Percentiles rank a stretch among this genome's conserved stretches.
Evolutionary conservation across 2,113 vertebrate genomes (phyloP).

Genomic region (Lepus timidus): DNA sequence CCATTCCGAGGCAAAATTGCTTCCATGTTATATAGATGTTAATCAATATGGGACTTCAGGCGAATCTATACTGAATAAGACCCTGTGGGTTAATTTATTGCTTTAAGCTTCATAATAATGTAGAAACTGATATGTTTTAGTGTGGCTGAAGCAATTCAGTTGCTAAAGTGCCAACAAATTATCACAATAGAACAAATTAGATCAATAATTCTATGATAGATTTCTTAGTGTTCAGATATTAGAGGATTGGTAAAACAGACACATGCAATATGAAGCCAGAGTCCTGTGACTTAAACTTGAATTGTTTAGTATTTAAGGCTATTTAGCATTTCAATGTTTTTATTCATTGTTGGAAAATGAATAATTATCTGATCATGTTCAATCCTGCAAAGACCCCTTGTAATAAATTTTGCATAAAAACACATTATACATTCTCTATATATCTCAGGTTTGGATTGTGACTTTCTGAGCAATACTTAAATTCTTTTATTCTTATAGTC

Average conservation of each 20-base stretch:
- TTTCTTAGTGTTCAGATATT: not conserved
- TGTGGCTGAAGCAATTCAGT: not conserved
- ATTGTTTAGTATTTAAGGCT: not conserved
- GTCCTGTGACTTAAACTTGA: not conserved
- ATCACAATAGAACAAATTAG: not conserved
- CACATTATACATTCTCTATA: not conserved
- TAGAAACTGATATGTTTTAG: not conserved
- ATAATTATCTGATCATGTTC: not conserved
- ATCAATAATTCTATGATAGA: not conserved
- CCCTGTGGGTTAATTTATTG: not conserved
- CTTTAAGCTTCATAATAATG: constrained; percentile 26
- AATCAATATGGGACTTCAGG: not conserved
- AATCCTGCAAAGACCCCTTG: not conserved
- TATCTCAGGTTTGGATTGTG: not conserved
- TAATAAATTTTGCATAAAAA: not conserved
- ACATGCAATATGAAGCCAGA: not conserved
- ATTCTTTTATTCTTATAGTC: not conserved
- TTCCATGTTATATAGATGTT: not conserved
- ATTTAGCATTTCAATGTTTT: not conserved
- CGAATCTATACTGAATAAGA: not conserved
- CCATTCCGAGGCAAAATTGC: not conserved
- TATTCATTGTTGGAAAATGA: not conserved
- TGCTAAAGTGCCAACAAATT: not conserved
- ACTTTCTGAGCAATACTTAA: not conserved
- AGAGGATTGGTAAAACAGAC: fast-evolving